Evolutionary conservation across 30 jellyfish, hydroid and myxozoan species (phyloP).

Genomic region (Clytia hemisphaerica): DNA sequence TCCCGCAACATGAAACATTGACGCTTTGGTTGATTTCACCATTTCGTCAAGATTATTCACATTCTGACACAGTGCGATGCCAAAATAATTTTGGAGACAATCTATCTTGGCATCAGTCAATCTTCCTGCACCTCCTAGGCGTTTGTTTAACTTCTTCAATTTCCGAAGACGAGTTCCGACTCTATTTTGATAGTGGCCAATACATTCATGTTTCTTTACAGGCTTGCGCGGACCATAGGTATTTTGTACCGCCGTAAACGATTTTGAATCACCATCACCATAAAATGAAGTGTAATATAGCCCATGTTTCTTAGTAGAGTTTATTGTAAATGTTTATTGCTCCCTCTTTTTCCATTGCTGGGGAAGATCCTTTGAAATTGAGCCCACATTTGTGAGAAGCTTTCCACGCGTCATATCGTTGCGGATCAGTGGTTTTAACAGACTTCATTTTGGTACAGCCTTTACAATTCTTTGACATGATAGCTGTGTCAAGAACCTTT

Average conservation of each 20-base stretch:
- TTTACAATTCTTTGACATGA: conserved; percentile 6
- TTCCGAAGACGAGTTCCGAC: conserved; percentile 26
- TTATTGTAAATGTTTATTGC: neutral
- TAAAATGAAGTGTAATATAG: conserved; percentile 6
- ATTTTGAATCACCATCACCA: conserved; percentile 20
- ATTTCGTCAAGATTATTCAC: conserved; percentile 8
- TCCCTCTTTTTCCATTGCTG: conserved; percentile 9
- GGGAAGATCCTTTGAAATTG: conserved; percentile 12
- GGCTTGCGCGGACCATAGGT: neutral
- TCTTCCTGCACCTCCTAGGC: conserved; percentile 41
- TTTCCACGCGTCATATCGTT: neutral
- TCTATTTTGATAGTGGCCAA: conserved; percentile 40
- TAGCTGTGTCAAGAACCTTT: no score
- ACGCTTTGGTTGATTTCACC: conserved; percentile 1
- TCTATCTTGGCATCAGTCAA: conserved; percentile 30
- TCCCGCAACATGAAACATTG: conserved; percentile 23
- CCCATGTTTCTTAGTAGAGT: neutral
- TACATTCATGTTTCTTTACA: conserved; percentile 24
- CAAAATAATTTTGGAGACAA: conserved; percentile 34
- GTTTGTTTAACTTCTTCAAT: conserved; percentile 9
- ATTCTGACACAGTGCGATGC: conserved; percentile 36
- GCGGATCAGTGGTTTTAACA: conserved; percentile 15
- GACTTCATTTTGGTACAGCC: conserved; percentile 14
- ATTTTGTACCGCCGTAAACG: conserved; percentile 8
- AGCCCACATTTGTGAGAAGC: conserved; percentile 6